Conservation (phyloP, 2,888 invertebrate genomes). For the Eupithecia subumbrata region DNA sequence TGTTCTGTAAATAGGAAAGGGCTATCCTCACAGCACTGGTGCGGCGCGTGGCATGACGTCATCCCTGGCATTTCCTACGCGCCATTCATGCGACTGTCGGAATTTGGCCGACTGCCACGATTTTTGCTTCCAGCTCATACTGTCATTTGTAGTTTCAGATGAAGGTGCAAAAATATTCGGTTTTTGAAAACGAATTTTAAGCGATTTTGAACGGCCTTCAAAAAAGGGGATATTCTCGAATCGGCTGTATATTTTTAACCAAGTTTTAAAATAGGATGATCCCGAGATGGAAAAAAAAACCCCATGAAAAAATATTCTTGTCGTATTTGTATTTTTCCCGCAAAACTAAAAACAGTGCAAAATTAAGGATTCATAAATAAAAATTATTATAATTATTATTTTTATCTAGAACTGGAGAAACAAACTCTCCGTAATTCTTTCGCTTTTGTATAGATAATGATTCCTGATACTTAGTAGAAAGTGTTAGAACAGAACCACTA, state of each 20-base stretch:
- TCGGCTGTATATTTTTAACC: background rate
- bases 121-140: constrained; percentile 40
- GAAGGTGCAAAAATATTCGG: background rate
- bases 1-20: background rate
- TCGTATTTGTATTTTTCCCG: background rate
- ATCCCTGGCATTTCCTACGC: constrained; percentile 33
- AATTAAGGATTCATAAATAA: background rate
- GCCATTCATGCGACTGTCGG: constrained; percentile 44
- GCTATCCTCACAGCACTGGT: background rate
- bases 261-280: background rate
- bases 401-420: background rate
- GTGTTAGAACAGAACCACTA: background rate
- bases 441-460: background rate
- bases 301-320: too few species aligned
- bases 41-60: constrained; percentile 12
- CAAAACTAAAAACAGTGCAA: background rate
- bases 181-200: background rate
- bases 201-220: background rate
- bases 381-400: too few species aligned
- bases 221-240: background rate
- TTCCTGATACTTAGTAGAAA: background rate
- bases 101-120: constrained; percentile 50
- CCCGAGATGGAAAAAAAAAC: background rate
- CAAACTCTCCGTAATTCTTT: background rate
- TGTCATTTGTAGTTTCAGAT: background rate